Evolutionary conservation across 2,113 vertebrate species (phyloP), one percentile per base, ranked within the genome.

Genomic region (Melanerpes formicivorus): DNA sequence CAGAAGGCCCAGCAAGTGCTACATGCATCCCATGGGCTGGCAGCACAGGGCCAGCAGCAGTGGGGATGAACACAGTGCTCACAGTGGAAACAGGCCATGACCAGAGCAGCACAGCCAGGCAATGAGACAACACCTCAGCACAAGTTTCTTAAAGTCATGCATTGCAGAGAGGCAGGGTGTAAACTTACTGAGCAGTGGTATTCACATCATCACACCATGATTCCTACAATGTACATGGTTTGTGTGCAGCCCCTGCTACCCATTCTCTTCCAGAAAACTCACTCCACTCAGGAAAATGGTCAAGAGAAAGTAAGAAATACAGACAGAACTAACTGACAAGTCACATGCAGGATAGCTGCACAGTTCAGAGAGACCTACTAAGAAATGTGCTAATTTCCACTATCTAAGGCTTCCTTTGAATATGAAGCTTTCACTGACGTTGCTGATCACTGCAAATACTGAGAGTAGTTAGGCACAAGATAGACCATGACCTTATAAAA

Each of bases 1-100:
- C 97, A 97, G 92, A 95, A 93, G 72, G 29, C 83, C 74, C 97
- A 97, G 97, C 98, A 97, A 96, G 96, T 80, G 76, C 95, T 70
- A 90, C 94, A 97, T 79, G 96, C 56, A 4, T 93, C 65, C 80
- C 52, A 46, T 50, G 74, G 56, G 1, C 62, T 1, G 0, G 65
- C n/a, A 0, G 74, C 4, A 4, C 1, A 0, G 11, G 17, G 91
- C 90, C 89, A 78, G 62, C 84, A 80, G 84, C 29, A 50, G 75
- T 80, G 66, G 67, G 66, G 58, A 94, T 48, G 83, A 95, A 22
- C 82, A 59, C 25, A 1, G 64, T 8, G 3, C 42, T 3, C 1
- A 19, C 0, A 0, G 64, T 2, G 0, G 9, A 69, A 37, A 62
- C 15, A 40, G 25, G 46, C 32, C 40, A 0, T 6, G 3, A 81